Evolutionary conservation across 2,888 invertebrate species (phyloP), one percentile per base, ranked within the genome.

Genomic region (Lucinisca nassula): DNA sequence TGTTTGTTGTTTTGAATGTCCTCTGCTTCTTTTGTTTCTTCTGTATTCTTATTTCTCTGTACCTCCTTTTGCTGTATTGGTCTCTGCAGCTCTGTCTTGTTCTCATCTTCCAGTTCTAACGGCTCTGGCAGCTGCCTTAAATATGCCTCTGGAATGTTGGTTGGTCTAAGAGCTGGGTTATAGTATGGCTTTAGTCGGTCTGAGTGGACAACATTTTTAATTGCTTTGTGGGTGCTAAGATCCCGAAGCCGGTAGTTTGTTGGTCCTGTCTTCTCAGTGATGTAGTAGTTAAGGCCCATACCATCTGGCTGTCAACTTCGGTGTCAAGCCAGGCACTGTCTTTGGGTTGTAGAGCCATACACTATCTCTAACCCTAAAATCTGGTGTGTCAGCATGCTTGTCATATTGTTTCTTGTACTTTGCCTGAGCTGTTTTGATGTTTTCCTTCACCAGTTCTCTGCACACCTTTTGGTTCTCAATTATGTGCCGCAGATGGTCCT

Each of bases 141-240:
- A n/a, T n/a, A n/a, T n/a, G n/a, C n/a, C n/a, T n/a, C 55, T 37
- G 87, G 87, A 40, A 73, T 24, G 58, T 84, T 87, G n/a, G 87
- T 87, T 12, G 87, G 87, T 79, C 82, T 80, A 30, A 70, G 27
- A 21, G 55, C 35, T 6, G 85, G 85, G 77, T 80, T 79, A 51
- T 75, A 77, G 58, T 88, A 88, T 38, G 85, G 85, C 38, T 79
- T 87, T 40, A 84, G 49, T 35, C 84, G 27, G 51, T 87, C 84
- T 17, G 89, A 40, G 84, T 89, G 83, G 10, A 79, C 75, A 30
- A 79, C 49, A 51, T 37, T 30, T 40, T 80, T 84, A 14, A 87
- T 37, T 8, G 75, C 75, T 30, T 82, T 74, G 40, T 82, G 74
- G 21, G 78, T 81, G 32, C 72, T 70, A 3, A 75, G 17, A 74